Percentiles rank a stretch among this genome's conserved stretches.
phyloP scores from a whole-genome alignment of 2,888 invertebrate genomes.

The Schizotus pectinicornis region DNA sequence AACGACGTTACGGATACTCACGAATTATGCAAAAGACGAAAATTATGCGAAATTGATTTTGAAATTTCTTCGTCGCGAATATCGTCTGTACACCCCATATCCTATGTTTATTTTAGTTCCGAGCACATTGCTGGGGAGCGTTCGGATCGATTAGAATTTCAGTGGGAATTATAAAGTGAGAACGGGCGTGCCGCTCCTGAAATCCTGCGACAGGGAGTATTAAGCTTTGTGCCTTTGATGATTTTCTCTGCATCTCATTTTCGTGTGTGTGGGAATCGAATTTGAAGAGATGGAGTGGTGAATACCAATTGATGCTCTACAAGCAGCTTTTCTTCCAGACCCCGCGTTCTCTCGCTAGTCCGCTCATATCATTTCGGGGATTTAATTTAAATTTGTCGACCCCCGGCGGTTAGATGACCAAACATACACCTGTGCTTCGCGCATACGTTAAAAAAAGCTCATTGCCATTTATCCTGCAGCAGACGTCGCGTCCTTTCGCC shows the following conservation, averaged over 20 bases:
- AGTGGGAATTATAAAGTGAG: constrained; percentile 32
- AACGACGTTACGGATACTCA: too few species aligned
- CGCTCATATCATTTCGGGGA: constrained; percentile 21
- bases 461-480: neutral
- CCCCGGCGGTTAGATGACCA: constrained; percentile 4
- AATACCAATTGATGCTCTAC: constrained; percentile 58
- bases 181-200: constrained; percentile 42
- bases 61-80: constrained; percentile 48
- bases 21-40: neutral
- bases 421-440: neutral
- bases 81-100: constrained; percentile 49
- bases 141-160: constrained; percentile 31
- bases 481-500: too few species aligned
- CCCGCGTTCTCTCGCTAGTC: constrained; percentile 20
- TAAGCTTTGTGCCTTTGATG: constrained; percentile 61
- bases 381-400: constrained; percentile 36
- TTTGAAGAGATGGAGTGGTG: constrained; percentile 59
- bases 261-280: constrained; percentile 58
- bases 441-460: neutral
- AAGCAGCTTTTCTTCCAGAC: constrained; percentile 49
- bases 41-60: constrained; percentile 51
- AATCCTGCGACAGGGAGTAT: constrained; percentile 47
- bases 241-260: constrained; percentile 61
- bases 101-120: constrained; percentile 53
- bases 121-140: constrained; percentile 37